Evolutionary conservation across 2,113 vertebrate species (phyloP).

Genomic region (Strix aluco): DNA sequence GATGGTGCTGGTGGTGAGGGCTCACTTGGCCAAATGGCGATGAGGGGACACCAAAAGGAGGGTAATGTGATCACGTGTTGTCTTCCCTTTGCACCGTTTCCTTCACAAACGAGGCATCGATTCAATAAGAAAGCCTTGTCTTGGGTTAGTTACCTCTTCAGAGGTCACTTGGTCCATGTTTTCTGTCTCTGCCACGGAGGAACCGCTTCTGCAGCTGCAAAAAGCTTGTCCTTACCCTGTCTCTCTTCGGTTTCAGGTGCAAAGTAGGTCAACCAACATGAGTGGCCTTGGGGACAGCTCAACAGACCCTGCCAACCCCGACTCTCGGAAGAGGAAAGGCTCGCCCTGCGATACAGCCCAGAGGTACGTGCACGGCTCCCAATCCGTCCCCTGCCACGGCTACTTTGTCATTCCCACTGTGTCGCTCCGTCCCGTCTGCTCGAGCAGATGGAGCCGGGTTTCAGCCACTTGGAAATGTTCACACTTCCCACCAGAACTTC

Average conservation of each 20-base stretch:
- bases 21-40: background rate
- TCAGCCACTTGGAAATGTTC: constrained; percentile 16
- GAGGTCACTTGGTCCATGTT: background rate
- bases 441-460: constrained; percentile 53
- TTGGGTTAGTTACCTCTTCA: background rate
- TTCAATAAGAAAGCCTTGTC: background rate
- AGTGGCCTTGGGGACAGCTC: constrained; percentile 92
- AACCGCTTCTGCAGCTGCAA: background rate
- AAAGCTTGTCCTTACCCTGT: background rate
- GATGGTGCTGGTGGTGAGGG: background rate
- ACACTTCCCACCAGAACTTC: constrained; percentile 49
- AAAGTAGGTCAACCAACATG: constrained; percentile 90
- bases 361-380: constrained; percentile 73
- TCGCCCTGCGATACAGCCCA: constrained; percentile 90
- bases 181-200: background rate
- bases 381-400: background rate
- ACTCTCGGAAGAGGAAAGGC: constrained; percentile 92
- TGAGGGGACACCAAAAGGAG: background rate
- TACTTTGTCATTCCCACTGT: background rate
- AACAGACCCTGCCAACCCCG: constrained; percentile 85
- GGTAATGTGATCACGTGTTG: fast-evolving
- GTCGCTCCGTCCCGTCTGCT: constrained; percentile 26
- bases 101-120: background rate
- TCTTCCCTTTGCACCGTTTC: background rate
- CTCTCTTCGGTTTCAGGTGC: constrained; percentile 74